Conservation (phyloP, 2,888 invertebrate genomes). For the Sympetrum striolatum region DNA sequence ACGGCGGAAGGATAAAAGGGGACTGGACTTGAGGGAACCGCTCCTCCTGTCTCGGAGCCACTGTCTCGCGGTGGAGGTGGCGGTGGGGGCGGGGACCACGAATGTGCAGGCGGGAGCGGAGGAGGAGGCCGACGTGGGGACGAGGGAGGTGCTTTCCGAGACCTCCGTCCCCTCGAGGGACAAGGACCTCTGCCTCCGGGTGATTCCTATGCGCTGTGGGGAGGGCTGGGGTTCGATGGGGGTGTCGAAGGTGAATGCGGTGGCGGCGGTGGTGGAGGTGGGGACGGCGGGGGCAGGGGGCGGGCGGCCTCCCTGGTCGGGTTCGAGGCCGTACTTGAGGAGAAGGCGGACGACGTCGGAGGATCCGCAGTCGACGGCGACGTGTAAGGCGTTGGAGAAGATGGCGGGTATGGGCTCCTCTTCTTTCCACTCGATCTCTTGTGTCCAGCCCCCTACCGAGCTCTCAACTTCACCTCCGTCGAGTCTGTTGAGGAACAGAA, state of each 20-base stretch:
- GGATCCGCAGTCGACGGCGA: constrained; percentile 66
- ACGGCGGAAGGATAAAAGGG: constrained; percentile 52
- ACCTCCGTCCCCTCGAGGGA: constrained; percentile 44
- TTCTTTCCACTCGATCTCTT: constrained; percentile 22
- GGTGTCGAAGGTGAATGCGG: constrained; percentile 33
- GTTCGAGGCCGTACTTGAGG: constrained; percentile 65
- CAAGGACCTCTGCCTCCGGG: constrained; percentile 52
- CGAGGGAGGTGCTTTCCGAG: constrained; percentile 15
- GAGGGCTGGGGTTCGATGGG: constrained; percentile 44
- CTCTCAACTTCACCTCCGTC: neutral
- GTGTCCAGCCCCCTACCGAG: neutral
- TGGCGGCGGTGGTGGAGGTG: constrained; percentile 44
- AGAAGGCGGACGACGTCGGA: constrained; percentile 63
- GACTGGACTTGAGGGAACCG: constrained; percentile 56
- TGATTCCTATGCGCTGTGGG: constrained; percentile 44
- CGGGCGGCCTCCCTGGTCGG: constrained; percentile 62
- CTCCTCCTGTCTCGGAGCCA: constrained; percentile 55
- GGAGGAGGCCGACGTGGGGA: constrained; percentile 45
- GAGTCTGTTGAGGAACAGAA: neutral
- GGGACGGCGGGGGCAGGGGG: constrained; percentile 48
- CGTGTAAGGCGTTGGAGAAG: constrained; percentile 64
- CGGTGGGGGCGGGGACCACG: constrained; percentile 50
- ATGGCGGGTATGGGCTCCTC: constrained; percentile 56
- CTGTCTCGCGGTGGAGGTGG: constrained; percentile 51
- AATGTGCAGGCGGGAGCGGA: constrained; percentile 9